Base-by-base conservation (phyloP, 1,140 invertebrate species). In the Meloidogyne hapla region DNA sequence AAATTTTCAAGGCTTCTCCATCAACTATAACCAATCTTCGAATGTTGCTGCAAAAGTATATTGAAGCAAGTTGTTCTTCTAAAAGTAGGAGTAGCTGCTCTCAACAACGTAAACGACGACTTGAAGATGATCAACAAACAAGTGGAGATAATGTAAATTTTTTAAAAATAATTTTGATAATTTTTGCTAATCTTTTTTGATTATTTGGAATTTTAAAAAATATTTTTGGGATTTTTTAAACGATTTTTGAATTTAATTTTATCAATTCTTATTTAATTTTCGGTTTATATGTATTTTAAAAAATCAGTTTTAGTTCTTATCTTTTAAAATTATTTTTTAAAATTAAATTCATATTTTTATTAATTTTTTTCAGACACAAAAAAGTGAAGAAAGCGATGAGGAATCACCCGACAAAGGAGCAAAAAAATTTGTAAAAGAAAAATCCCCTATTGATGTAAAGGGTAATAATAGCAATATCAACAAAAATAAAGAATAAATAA, bases 31-130 rank as follows among this genome's bases (percentile, higher is more conserved):
- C 10, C 13, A 73, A 73, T 33, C 38, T 73, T 61, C 56, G 21
- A 25, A 38, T n/a, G n/a, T 42, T 63, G 28, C 25, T 73, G 12
- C 71, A 63, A 38, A 63, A 63, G 1, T 73, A 73, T 28, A 73
- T 73, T 15, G 71, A 73, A 38, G 71, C 56, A 63, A 65, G 71
- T 12, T 25, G 5, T 23, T 3, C 40, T 12, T 21, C 42, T 23
- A 73, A 73, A 26, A 26, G n/a, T 18, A 70, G 69, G 15, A 73
- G 38, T 64, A 26, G 25, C 10, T 61, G 13, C 48, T 56, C 18
- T 4, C 48, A 56, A 56, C n/a, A 63, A 21, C 71, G 71, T 5
- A 73, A 73, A 33, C 48, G 71, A 28, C 56, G 71, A 42, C 26
- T 73, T 23, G 71, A 33, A 13, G 38, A 33, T 12, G 13, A 25